Evolutionary conservation across 1,140 invertebrate species (phyloP).

Genomic region (Lordiphosa collinella): DNA sequence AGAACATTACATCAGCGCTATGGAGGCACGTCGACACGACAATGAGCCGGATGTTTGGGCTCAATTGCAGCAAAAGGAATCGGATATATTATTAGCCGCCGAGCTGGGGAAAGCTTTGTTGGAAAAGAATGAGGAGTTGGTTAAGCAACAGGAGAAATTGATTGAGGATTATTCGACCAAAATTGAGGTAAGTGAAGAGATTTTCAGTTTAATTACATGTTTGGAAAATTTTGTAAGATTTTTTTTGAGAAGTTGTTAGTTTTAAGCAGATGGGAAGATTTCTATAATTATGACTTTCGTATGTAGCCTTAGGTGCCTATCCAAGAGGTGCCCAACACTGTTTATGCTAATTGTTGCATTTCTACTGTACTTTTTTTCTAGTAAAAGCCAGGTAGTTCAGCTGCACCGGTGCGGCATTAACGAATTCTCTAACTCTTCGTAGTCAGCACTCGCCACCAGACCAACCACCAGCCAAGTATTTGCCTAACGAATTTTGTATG

Average conservation of each 20-base stretch:
- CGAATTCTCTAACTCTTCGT: no score
- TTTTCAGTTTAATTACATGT: not conserved
- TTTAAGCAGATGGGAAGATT: no score
- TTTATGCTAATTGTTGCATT: no score
- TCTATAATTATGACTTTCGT: no score
- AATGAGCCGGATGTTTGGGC: slow-evolving; percentile 87
- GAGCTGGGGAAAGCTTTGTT: slow-evolving; percentile 96
- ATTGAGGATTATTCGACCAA: slow-evolving; percentile 94
- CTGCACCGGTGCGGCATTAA: no score
- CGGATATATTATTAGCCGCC: slow-evolving; percentile 94
- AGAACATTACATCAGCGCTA: slow-evolving; percentile 82
- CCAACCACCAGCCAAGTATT: no score
- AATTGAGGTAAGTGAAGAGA: slow-evolving; percentile 88
- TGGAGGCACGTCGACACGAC: slow-evolving; percentile 80
- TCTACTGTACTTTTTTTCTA: no score
- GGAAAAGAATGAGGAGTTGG: slow-evolving; percentile 96
- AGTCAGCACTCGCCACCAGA: no score
- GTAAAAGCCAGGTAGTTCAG: no score
- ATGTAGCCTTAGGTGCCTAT: no score
- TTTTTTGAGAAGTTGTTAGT: not conserved
- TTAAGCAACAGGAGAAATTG: slow-evolving; percentile 90
- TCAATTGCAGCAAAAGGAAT: slow-evolving; percentile 94
- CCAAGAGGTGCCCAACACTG: no score
- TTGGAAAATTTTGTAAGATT: not conserved
- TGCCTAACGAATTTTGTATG: no score